phyloP scores from a whole-genome alignment of 1,140 invertebrate genomes.

The Drosophila tristis region DNA sequence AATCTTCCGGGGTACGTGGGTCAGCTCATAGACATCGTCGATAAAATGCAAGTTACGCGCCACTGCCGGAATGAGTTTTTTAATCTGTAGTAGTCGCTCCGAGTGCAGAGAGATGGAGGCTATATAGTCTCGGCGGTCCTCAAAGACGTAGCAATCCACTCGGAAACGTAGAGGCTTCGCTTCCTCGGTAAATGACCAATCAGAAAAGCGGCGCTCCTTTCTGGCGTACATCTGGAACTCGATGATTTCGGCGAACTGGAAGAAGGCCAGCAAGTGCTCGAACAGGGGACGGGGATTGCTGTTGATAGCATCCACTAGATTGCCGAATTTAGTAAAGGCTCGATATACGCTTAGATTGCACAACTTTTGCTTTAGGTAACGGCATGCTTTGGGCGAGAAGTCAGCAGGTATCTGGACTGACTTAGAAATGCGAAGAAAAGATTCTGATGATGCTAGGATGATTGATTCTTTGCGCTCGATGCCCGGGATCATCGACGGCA shows the following conservation, averaged over 20 bases:
- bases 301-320: conserved; percentile 16
- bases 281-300: neutral
- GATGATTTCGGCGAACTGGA: conserved; percentile 17
- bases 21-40: conserved; percentile 25
- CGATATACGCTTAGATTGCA: no score
- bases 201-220: neutral
- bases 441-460: no score
- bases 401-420: no score
- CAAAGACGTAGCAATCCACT: conserved; percentile 28
- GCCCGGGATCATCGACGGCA: no score
- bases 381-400: no score
- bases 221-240: conserved; percentile 15
- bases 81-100: neutral
- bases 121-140: conserved; percentile 27
- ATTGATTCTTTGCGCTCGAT: no score
- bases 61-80: neutral
- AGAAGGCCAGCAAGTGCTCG: conserved; percentile 17
- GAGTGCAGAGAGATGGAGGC: conserved; percentile 7
- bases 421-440: no score
- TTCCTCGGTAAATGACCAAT: neutral
- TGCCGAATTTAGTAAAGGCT: neutral
- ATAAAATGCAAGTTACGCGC: conserved; percentile 3
- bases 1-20: neutral
- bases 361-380: no score
- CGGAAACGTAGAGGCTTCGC: conserved; percentile 1